These are phyloP conservation scores for Cotesia congregata DNA, from an alignment of 2,888 invertebrate species.

Conservation along the genomic window DNA sequence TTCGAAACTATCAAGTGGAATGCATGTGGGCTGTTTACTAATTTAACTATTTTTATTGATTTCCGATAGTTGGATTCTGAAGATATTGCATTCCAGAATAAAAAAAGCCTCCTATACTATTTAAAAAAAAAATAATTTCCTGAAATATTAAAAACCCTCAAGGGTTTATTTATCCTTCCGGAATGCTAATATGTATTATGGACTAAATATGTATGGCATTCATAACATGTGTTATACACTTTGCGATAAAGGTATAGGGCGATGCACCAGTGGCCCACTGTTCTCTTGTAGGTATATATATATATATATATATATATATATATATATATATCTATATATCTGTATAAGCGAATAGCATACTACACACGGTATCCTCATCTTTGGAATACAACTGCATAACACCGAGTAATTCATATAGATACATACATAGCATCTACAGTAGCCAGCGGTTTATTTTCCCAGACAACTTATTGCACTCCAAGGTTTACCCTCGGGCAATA, in stretches of 20 bases:
- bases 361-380: slow-evolving; percentile 7
- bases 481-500: slow-evolving; percentile 15
- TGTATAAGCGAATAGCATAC: neutral
- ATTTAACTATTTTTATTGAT: neutral
- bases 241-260: neutral
- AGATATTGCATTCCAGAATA: neutral
- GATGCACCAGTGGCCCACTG: neutral
- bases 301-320: neutral
- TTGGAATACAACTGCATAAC: slow-evolving; percentile 23
- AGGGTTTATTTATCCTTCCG: neutral
- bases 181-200: neutral
- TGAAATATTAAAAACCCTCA: neutral
- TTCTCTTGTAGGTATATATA: neutral
- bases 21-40: neutral
- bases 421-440: neutral
- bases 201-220: neutral
- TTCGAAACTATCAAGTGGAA: neutral
- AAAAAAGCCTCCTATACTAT: neutral
- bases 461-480: slow-evolving; percentile 20
- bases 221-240: neutral
- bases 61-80: neutral
- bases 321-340: neutral
- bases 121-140: neutral
- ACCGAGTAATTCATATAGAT: neutral
- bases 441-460: slow-evolving; percentile 18